A percentile compares a stretch with the other conserved stretches of the same genome.
Conservation (phyloP, 2,113 vertebrate genomes). For the Pleuronectes platessa region DNA sequence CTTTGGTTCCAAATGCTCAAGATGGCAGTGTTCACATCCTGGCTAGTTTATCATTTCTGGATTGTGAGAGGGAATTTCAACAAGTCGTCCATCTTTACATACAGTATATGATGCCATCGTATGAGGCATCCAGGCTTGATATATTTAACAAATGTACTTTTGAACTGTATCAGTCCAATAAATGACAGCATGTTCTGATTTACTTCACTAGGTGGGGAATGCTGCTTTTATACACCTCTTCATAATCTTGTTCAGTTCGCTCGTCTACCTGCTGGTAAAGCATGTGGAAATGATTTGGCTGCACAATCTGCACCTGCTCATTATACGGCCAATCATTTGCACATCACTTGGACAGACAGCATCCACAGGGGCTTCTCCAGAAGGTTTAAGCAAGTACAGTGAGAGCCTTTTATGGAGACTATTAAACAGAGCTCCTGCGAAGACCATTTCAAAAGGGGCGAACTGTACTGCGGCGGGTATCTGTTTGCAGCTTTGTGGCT, state of each 20-base stretch:
- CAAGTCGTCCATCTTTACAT: too few species aligned
- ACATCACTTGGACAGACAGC: slow-evolving; percentile 61
- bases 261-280: slow-evolving; percentile 32
- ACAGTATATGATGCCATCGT: too few species aligned
- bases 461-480: slow-evolving; percentile 45
- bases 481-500: slow-evolving; percentile 55
- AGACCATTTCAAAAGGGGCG: slow-evolving; percentile 41
- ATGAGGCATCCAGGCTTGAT: too few species aligned
- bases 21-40: too few species aligned
- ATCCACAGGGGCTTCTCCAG: slow-evolving; percentile 50
- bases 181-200: slow-evolving; percentile 3
- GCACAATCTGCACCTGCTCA: slow-evolving; percentile 59
- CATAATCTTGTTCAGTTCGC: not conserved
- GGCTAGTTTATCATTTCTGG: too few species aligned
- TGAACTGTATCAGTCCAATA: not conserved
- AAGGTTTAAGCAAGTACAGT: slow-evolving; percentile 31
- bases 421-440: slow-evolving; percentile 59
- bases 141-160: not conserved
- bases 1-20: too few species aligned
- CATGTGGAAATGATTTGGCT: slow-evolving; percentile 58
- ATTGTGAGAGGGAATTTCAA: too few species aligned
- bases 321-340: slow-evolving; percentile 70
- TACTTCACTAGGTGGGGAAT: not conserved
- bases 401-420: slow-evolving; percentile 52
- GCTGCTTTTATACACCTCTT: not conserved